These are phyloP conservation scores for Anoura caudifer DNA, from an alignment of 2,113 vertebrate species.

Conservation along the genomic window DNA sequence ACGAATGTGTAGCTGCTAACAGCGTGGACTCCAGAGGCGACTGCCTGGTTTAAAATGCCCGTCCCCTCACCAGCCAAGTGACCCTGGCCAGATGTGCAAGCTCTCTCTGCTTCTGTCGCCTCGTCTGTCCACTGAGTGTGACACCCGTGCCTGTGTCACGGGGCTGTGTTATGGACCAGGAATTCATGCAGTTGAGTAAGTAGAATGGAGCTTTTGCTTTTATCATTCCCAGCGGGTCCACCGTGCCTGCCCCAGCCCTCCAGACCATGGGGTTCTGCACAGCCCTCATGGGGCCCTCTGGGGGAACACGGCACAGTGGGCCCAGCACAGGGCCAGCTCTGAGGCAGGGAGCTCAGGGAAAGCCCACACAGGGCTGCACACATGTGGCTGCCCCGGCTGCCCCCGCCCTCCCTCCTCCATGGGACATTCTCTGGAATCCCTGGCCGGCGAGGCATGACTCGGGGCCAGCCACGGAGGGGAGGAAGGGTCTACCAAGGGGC, in stretches of 20 bases:
- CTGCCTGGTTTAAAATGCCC: neutral
- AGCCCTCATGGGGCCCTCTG: accelerated
- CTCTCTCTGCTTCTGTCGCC: neutral
- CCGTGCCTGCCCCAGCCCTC: neutral
- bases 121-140: neutral
- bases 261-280: neutral
- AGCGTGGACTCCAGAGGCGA: neutral
- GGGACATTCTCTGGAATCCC: neutral
- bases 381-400: neutral
- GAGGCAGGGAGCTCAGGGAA: neutral
- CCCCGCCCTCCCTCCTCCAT: neutral
- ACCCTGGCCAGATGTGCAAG: neutral
- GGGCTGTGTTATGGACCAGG: neutral
- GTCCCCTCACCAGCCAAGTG: neutral
- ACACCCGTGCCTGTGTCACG: neutral
- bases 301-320: neutral
- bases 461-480: neutral
- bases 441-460: neutral
- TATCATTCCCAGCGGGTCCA: too few relatives aligned
- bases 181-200: neutral
- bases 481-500: neutral
- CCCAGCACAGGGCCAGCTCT: neutral
- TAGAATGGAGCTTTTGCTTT: neutral
- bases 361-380: too few relatives aligned
- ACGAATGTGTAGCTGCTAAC: too few relatives aligned